Base-by-base conservation (phyloP, 2,797 vertebrate species). In the Scolopax rusticola region DNA sequence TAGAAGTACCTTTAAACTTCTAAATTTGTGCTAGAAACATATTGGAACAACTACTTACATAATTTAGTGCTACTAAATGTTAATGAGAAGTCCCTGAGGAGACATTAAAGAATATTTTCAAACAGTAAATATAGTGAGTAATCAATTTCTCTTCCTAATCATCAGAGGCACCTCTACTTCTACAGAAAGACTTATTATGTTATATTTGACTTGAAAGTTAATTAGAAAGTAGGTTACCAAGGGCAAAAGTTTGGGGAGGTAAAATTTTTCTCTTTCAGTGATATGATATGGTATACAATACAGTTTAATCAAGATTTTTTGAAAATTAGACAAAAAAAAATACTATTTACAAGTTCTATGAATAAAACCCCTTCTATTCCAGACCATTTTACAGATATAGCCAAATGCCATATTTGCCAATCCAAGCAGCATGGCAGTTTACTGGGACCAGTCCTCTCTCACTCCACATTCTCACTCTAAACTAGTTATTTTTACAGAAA, bases 351-450 rank as follows among this genome's bases (percentile, higher is more conserved):
- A 33, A 27, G 2, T 68, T 51, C 23, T 36, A 8, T 6, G 15
- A 53, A 23, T 1, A 54, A 45, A 53, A 70, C 9, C 12, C 15
- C 13, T n/a, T 74, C 54, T 17, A 17, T 70, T 33, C 36, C 8
- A 50, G 61, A 8, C 28, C 23, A 32, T 65, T 87, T 53, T 53
- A 69, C 11, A 77, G 50, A 65, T 5, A 40, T 0, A 73, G 8
- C 12, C 56, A 69, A 38, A 50, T 10, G 33, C n/a, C 41, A 25
- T 57, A 41, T 40, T 43, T 32, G 47, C 33, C 41, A 74, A 51
- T 5, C 63, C 0, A 1, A 53, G 19, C 38, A 47, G 20, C 24
- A n/a, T 5, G 5, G 33, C 30, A 71, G 3, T 21, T 59, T 45
- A 59, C 20, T 15, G 24, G 45, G 28, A 64, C 24, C 19, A 47